Base-by-base conservation (phyloP, 2,888 invertebrate genomes). In the Yponomeuta evonymella region DNA sequence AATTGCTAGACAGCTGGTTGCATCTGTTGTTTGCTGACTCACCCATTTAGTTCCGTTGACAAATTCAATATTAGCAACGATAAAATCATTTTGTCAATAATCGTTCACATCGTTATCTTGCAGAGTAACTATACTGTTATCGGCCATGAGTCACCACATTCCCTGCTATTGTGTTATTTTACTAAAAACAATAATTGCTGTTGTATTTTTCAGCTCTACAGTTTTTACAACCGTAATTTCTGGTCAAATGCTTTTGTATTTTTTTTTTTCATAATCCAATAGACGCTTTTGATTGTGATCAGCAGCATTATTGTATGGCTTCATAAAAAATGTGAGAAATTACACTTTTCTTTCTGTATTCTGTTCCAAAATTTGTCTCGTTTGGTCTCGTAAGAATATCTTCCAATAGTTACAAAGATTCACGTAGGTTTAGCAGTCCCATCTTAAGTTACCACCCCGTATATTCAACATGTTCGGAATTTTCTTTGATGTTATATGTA, bases 21-120 rank as follows among this genome's bases (percentile, higher is more conserved):
- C 51, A 58, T 58, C 51, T 58, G 51, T 58, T 58, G 51, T 58
- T 58, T 58, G 51, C 15, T 58, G 51, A 58, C 15, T 58, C 51
- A 58, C 15, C 4, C 51, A 58, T 58, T 58, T 58, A 36, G 67
- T 67, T 67, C 67, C 67, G 67, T 36, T 36, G 15, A 36, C 48
- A 36, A 43, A 67, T 30, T 43, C 43, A 67, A 67, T 67, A 67
- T 67, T 67, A 6, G 67, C 67, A 67, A 67, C 15, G 67, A 67
- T 67, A 67, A 67, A 67, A 67, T 36, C 15, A 67, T 67, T 66
- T 33, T 67, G 36, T 67, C 67, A 64, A 64, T 64, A 64, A 29
- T 64, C 12, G 51, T 58, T 29, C 6, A 1, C n/a, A 36, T 36
- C 67, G 6, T 67, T 67, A 67, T 67, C 67, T 67, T 43, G 2